phyloP scores from a whole-genome alignment of 2,888 invertebrate species.

The Nasonovia ribisnigri region DNA sequence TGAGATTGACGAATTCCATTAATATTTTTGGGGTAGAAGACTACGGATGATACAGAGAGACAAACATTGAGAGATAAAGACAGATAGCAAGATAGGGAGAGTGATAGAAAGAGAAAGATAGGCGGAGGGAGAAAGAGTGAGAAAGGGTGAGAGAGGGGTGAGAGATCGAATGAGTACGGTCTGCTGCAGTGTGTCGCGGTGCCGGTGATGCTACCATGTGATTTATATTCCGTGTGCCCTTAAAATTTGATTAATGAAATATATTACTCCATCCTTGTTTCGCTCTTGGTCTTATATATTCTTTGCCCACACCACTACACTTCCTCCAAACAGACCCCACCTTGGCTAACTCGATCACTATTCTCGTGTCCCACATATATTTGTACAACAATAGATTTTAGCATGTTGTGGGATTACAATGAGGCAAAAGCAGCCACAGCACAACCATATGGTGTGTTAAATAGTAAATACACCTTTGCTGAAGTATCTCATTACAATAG shows the following conservation, averaged over 20 bases:
- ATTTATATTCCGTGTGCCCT: constrained; percentile 51
- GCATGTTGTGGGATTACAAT: neutral
- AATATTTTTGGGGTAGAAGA: constrained; percentile 49
- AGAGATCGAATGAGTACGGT: neutral
- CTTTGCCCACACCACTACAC: neutral
- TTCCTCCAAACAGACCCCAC: neutral
- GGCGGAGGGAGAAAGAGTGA: neutral
- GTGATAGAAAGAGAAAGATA: no score
- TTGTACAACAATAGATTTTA: constrained; percentile 37
- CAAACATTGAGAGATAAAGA: neutral
- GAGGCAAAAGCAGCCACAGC: neutral
- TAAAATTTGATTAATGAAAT: constrained; percentile 65
- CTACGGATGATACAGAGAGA: neutral
- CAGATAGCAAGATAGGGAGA: neutral
- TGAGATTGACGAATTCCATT: constrained; percentile 64
- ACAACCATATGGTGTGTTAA: neutral
- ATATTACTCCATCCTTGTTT: constrained; percentile 36
- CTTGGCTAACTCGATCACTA: constrained; percentile 22
- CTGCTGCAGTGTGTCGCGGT: neutral
- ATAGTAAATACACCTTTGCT: neutral
- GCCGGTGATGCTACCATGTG: neutral
- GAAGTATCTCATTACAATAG: neutral
- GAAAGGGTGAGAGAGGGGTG: neutral
- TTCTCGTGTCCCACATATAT: constrained; percentile 24
- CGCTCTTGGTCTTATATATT: neutral